These are phyloP conservation scores for Panonychus citri DNA, from an alignment of 1,140 invertebrate genomes.

Conservation along the genomic window DNA sequence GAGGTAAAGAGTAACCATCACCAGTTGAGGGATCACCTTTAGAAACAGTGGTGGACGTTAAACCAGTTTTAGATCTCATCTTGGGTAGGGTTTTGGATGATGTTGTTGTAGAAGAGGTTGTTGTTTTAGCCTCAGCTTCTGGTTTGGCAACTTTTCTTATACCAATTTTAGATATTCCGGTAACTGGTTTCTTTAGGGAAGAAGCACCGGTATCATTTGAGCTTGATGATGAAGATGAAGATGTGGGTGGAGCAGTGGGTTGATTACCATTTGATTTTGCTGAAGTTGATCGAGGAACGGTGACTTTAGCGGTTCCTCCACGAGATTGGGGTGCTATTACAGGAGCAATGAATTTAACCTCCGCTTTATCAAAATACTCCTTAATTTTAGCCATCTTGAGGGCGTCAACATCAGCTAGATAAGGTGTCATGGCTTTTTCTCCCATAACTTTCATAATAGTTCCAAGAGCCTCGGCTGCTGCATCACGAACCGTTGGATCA, in stretches of 20 bases:
- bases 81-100: neutral
- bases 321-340: constrained; percentile 7
- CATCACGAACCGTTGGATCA: constrained; percentile 61
- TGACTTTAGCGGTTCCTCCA: constrained; percentile 6
- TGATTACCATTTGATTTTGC: neutral
- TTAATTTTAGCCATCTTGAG: constrained; percentile 87
- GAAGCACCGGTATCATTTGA: neutral
- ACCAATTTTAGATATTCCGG: neutral
- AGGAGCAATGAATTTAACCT: constrained; percentile 29
- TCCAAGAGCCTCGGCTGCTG: constrained; percentile 68
- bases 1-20: constrained; percentile 4
- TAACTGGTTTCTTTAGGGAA: neutral
- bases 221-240: neutral
- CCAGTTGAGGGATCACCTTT: neutral
- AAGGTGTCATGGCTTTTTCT: constrained; percentile 63
- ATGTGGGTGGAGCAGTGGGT: neutral
- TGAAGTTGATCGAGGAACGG: constrained; percentile 8
- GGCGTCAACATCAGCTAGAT: constrained; percentile 62
- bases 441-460: constrained; percentile 78
- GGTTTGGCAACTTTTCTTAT: neutral
- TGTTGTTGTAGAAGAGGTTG: neutral
- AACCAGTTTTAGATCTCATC: neutral
- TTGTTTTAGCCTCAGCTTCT: neutral
- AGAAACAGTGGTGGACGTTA: neutral
- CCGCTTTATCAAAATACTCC: constrained; percentile 74